Base-by-base conservation (phyloP, 2,797 vertebrate species). In the Bucorvus abyssinicus region DNA sequence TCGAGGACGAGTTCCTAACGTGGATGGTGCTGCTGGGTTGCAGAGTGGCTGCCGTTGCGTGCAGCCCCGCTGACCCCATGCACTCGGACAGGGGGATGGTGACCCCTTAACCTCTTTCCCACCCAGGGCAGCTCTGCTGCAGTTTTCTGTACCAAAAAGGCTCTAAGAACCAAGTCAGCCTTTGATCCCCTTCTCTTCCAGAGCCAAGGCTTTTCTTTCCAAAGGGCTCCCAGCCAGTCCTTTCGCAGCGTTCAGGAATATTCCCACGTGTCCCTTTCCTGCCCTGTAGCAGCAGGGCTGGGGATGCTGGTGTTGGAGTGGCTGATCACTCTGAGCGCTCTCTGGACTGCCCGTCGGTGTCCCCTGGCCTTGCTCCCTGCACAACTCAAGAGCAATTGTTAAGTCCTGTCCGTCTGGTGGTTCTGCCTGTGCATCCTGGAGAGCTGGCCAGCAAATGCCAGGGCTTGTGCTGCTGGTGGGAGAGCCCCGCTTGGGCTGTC, bases 21-120 rank as follows among this genome's bases (percentile, higher is more conserved):
- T 24, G 79, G 71, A 17, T 26, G 50, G 67, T 19, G 81, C 38
- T 86, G 74, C 38, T 40, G 15, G 30, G 19, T 10, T 42, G 67
- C n/a, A 13, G 56, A 7, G 36, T 2, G 50, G 47, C 27, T 63
- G 89, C 50, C 22, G 27, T 16, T 63, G 59, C 59, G 24, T 12
- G n/a, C 16, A 38, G 81, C 24, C 27, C 38, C 9, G 19, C 55
- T 78, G 75, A 14, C 5, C 34, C 6, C 2, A 27, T 44, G 26
- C 1, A 29, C 45, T 65, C 0, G 0, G 45, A 8, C 1, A 7
- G 27, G 24, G 2, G 50, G 12, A 7, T 76, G 36, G 8, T 69
- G 50, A 30, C 15, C 65, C 32, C n/a, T 55, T 32, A 8, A 0
- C 22, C 14, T 38, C 40, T 50, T 53, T 19, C 36, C 34, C 34